Percentiles rank a stretch among this genome's conserved stretches.
These are phyloP conservation scores for Oryzias celebensis DNA, from an alignment of 2,113 vertebrate genomes.

Conservation along the genomic window DNA sequence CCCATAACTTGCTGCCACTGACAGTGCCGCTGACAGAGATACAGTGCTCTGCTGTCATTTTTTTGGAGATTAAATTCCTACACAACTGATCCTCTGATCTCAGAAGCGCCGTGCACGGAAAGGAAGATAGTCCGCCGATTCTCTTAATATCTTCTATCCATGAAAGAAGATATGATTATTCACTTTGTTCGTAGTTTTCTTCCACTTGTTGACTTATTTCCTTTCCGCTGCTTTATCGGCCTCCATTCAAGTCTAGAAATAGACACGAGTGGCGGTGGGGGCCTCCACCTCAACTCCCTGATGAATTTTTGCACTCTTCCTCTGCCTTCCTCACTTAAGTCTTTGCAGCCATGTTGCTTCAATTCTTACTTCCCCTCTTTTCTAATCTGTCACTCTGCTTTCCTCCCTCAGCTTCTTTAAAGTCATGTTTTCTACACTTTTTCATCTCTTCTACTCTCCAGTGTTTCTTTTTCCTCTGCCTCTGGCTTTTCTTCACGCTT, in stretches of 20 bases:
- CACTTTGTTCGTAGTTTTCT: conserved; percentile 8
- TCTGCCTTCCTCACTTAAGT: conserved; percentile 10
- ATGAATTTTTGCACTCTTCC: conserved; percentile 29
- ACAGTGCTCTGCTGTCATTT: conserved; percentile 32
- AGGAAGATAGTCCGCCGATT: not conserved
- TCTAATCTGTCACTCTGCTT: conserved; percentile 17
- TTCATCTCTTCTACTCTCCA: not conserved
- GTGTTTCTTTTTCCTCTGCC: conserved; percentile 14
- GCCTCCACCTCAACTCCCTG: conserved; percentile 7
- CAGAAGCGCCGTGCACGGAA: not conserved
- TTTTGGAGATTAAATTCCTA: conserved; percentile 46
- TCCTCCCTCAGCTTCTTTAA: conserved; percentile 15
- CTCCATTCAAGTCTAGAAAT: conserved; percentile 15
- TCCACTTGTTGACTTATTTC: conserved; percentile 5
- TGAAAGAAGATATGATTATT: too few species aligned
- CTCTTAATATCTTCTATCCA: conserved; percentile 13
- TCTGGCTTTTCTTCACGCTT: conserved; percentile 4
- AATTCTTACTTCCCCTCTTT: conserved; percentile 30
- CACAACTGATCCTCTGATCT: conserved; percentile 46
- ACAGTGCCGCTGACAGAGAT: conserved; percentile 22
- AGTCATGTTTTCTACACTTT: not conserved
- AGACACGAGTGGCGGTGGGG: not conserved
- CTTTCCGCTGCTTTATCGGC: conserved; percentile 2
- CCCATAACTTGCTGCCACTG: conserved; percentile 34
- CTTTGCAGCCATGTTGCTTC: conserved; percentile 44